phyloP scores from a whole-genome alignment of 2,113 vertebrate genomes.

The Microcebus murinus region DNA sequence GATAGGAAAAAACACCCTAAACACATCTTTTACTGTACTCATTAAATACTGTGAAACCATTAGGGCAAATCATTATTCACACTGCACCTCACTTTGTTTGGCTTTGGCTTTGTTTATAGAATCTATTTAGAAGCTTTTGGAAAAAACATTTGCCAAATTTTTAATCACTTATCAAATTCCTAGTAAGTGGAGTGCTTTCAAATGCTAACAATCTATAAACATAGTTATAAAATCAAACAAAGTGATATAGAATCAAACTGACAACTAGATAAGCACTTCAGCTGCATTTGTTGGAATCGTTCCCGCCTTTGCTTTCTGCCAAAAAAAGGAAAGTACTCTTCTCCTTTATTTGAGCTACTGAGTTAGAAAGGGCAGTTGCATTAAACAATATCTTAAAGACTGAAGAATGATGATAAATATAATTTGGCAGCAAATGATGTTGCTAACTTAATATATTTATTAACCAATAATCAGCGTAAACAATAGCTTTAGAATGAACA shows the following conservation, averaged over 20 bases:
- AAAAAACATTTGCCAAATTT: conserved; percentile 57
- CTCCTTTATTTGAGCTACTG: background rate
- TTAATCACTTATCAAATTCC: conserved; percentile 66
- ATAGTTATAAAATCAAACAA: conserved; percentile 57
- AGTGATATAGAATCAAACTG: conserved; percentile 50
- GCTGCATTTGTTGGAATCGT: conserved; percentile 42
- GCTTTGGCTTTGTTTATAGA: conserved; percentile 55
- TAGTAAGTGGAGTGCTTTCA: conserved; percentile 52
- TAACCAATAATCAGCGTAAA: background rate
- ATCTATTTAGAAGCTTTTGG: background rate
- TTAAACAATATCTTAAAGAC: background rate
- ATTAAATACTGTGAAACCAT: conserved; percentile 27
- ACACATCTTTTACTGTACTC: background rate
- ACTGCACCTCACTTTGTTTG: background rate
- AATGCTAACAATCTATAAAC: conserved; percentile 54
- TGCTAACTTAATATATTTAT: background rate
- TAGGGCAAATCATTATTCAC: background rate
- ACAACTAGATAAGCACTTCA: conserved; percentile 36
- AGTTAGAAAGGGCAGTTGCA: background rate
- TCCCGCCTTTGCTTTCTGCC: conserved; percentile 7
- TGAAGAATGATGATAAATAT: background rate
- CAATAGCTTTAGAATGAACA: background rate
- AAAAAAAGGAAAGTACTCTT: background rate
- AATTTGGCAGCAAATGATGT: background rate
- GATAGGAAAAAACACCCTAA: background rate